Evolutionary conservation across 2,797 vertebrate genomes (phyloP), one percentile per base, ranked within the genome.

Genomic region (Epinephelus malabaricus): DNA sequence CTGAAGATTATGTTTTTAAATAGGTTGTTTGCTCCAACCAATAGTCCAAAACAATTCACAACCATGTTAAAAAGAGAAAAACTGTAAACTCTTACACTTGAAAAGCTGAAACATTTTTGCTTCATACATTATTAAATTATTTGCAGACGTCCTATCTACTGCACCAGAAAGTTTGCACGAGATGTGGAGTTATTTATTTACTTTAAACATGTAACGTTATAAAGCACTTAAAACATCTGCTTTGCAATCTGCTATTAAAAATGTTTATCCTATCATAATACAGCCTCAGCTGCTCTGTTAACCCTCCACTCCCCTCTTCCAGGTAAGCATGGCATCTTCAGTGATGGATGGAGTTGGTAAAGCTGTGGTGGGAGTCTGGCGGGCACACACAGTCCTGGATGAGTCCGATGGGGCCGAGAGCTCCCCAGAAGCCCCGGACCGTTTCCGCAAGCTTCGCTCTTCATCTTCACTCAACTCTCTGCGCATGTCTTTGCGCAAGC

Each of bases 401-500:
- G 96, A 97, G 68, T 92, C 95, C 0, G 95, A 94, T 1, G 96
- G 94, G 3, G 87, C 86, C 0, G 93, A 96, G 12, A 95, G 92
- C 61, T 96, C 96, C 4, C 95, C 95, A 1, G 94, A 95, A 58
- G 89, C 85, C 17, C 90, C 95, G 0, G 94, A 95, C 34, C 92
- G 73, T 6, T 93, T 96, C 90, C 95, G 91, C 19, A 96, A 90
- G 70, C 95, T 94, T 18, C 89, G 92, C 19, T 90, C 96, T 9
- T 91, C 95, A 0, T 93, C 94, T 19, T 94, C 97, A 1, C 93
- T 98, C 3, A 97, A 94, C 60, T 96, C 96, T 3, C 82, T 98
- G 72, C 82, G 96, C 55, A 97, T 95, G 95, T 96, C 97, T 43
- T 85, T 99, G 77, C 94, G 97, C 47, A 97, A 97, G 69, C 89